Evolutionary conservation across 2,888 invertebrate species (phyloP).

Genomic region (Eupithecia abbreviata): DNA sequence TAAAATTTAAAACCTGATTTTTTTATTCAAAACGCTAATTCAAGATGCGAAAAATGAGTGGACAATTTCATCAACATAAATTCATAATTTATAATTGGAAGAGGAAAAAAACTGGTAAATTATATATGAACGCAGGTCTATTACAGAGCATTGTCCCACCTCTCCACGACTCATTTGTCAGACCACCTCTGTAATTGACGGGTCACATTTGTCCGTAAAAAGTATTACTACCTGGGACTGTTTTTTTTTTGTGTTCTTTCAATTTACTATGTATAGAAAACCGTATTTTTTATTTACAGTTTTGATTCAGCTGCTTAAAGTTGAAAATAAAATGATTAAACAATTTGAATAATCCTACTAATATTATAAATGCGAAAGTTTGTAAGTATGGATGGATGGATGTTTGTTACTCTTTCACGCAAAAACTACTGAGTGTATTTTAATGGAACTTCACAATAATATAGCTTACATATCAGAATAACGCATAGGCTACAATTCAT

Average conservation of each 20-base stretch:
- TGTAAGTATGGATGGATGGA: too few relatives aligned
- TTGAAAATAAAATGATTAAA: background rate
- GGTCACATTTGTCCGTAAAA: constrained; percentile 23
- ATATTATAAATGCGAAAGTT: too few relatives aligned
- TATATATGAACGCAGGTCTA: background rate
- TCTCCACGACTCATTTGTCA: constrained; percentile 12
- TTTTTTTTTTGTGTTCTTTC: constrained; percentile 7
- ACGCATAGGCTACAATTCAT: too few relatives aligned
- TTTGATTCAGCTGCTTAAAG: background rate
- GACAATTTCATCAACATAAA: background rate
- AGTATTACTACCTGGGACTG: constrained; percentile 11
- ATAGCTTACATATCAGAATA: too few relatives aligned
- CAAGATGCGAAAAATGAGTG: background rate
- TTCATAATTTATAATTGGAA: background rate
- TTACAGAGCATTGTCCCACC: background rate
- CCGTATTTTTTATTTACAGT: background rate
- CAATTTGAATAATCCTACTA: too few relatives aligned
- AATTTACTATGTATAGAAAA: background rate
- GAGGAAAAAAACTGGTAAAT: background rate
- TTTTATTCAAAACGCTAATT: background rate
- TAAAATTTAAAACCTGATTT: background rate
- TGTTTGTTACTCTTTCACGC: too few relatives aligned
- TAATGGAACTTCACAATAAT: too few relatives aligned
- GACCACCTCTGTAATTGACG: constrained; percentile 35
- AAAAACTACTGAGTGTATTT: too few relatives aligned